These are phyloP conservation scores for Aproaerema taeniolella DNA, from an alignment of 2,888 invertebrate genomes.

Conservation along the genomic window DNA sequence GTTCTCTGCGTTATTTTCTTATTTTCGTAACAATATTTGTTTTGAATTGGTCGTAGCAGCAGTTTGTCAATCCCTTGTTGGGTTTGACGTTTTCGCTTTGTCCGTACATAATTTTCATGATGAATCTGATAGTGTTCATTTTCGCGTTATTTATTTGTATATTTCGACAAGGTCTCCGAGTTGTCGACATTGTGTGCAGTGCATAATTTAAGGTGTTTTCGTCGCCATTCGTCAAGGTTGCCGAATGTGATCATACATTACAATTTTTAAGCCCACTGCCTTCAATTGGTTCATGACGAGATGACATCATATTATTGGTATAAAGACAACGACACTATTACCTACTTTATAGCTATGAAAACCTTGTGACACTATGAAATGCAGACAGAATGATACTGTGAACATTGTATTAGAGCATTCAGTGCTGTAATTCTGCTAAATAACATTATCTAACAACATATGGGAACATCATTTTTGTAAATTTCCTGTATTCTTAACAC, in stretches of 20 bases:
- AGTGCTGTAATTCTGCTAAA: too few species aligned
- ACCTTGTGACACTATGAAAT: too few species aligned
- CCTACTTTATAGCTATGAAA: constrained; percentile 1
- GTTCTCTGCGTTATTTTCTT: not conserved
- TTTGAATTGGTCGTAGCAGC: not conserved
- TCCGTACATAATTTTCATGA: constrained; percentile 10
- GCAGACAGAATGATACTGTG: too few species aligned
- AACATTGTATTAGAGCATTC: too few species aligned
- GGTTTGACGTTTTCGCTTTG: constrained; percentile 8
- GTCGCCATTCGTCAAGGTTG: constrained; percentile 3
- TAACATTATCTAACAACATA: too few species aligned
- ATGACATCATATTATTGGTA: constrained; percentile 2
- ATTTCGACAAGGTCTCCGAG: constrained; percentile 4
- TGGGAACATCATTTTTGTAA: too few species aligned
- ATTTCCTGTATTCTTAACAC: too few species aligned
- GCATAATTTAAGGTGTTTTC: not conserved
- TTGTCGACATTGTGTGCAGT: constrained; percentile 1
- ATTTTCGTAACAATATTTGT: not conserved
- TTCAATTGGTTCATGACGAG: constrained; percentile 3
- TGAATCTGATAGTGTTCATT: constrained; percentile 6
- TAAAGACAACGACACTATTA: constrained; percentile 2
- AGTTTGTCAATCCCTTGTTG: not conserved
- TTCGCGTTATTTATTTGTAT: not conserved
- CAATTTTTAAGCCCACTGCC: not conserved
- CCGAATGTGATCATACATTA: not conserved